Evolutionary conservation across 2,888 invertebrate species (phyloP).

Genomic region (Kuschelorhynchus macadamiae): DNA sequence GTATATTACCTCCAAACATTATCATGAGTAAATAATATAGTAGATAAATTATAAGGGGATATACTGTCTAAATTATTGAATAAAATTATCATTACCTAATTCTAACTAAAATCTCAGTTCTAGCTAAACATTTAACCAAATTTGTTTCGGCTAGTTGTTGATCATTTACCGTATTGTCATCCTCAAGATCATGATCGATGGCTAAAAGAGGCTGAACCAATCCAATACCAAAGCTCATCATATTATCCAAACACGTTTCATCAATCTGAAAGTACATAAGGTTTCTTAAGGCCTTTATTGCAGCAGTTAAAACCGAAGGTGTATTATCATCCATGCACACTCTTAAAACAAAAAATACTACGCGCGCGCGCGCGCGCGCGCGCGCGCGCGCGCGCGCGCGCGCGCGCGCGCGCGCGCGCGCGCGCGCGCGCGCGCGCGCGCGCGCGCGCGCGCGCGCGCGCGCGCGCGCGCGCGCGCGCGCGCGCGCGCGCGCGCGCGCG

Average conservation of each 20-base stretch:
- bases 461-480: too few species aligned
- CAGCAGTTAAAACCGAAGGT: slow-evolving; percentile 80
- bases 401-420: too few species aligned
- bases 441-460: too few species aligned
- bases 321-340: slow-evolving; percentile 90
- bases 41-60: too few species aligned
- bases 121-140: slow-evolving; percentile 79
- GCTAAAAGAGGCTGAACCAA: slow-evolving; percentile 74
- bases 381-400: too few species aligned
- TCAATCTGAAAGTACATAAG: slow-evolving; percentile 84
- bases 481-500: too few species aligned
- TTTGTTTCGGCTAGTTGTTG: slow-evolving; percentile 89
- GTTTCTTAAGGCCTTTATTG: slow-evolving; percentile 81
- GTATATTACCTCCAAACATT: too few species aligned
- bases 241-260: slow-evolving; percentile 81
- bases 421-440: too few species aligned
- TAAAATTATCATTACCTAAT: slow-evolving; percentile 76
- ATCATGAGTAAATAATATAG: too few species aligned
- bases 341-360: slow-evolving; percentile 84
- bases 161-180: slow-evolving; percentile 83
- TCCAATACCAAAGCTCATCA: slow-evolving; percentile 78
- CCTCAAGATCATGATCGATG: slow-evolving; percentile 65
- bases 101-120: slow-evolving; percentile 84
- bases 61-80: too few species aligned
- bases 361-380: too few species aligned